Evolutionary conservation across 2,888 invertebrate genomes (phyloP).

Genomic region (Tetragonula carbonaria): DNA sequence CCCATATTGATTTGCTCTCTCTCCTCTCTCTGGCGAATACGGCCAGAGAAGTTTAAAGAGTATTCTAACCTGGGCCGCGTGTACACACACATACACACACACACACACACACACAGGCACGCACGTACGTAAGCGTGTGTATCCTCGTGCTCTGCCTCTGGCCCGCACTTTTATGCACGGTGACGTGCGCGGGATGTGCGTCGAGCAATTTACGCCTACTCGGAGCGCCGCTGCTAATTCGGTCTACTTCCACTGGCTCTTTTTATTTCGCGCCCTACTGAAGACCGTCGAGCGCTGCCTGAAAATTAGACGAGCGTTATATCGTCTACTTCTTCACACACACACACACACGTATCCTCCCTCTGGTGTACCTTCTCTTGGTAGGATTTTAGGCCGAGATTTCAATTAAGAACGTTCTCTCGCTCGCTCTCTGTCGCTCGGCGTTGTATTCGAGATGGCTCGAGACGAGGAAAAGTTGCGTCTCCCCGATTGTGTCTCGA

Average conservation of each 20-base stretch:
- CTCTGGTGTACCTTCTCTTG: background rate
- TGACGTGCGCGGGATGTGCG: constrained; percentile 56
- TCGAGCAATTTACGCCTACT: constrained; percentile 70
- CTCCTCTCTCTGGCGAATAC: constrained; percentile 45
- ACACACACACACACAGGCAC: background rate
- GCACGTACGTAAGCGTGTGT: constrained; percentile 25
- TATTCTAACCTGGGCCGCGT: constrained; percentile 53
- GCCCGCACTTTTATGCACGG: constrained; percentile 28
- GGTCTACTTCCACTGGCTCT: constrained; percentile 51
- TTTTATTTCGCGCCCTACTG: constrained; percentile 60
- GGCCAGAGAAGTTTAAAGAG: constrained; percentile 67
- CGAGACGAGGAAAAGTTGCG: background rate
- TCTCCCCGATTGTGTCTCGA: background rate
- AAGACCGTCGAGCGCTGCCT: constrained; percentile 48
- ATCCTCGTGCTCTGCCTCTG: constrained; percentile 12
- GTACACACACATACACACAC: constrained; percentile 7
- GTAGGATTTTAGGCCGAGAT: background rate
- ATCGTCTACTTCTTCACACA: background rate
- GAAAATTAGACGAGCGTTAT: constrained; percentile 55
- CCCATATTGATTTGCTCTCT: constrained; percentile 79
- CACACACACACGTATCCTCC: background rate
- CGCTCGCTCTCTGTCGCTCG: too few relatives aligned
- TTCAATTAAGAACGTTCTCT: constrained; percentile 5
- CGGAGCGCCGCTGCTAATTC: constrained; percentile 64
- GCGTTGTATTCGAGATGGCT: background rate